A percentile compares a stretch with the other conserved stretches of the same genome.
Conservation (phyloP, 2,113 vertebrate genomes). For the Calonectris borealis region DNA sequence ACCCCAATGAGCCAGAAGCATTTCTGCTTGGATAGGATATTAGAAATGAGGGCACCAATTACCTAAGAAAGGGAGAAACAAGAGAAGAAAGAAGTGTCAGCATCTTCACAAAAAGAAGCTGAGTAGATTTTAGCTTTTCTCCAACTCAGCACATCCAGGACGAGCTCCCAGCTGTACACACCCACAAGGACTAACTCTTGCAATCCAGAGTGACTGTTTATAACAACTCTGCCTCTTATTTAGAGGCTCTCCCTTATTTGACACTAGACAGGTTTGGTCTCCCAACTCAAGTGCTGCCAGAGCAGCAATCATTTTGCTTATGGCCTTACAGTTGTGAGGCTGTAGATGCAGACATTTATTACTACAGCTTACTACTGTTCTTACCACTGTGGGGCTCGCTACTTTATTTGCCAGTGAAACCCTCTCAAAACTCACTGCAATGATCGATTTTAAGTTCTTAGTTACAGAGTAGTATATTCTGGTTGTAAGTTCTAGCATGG, state of each 20-base stretch:
- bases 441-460: neutral
- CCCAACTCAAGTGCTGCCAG: neutral
- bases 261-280: neutral
- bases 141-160: constrained; percentile 8
- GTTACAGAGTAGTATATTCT: neutral
- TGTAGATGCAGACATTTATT: neutral
- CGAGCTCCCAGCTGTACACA: neutral
- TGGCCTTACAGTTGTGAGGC: neutral
- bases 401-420: neutral
- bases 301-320: neutral
- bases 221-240: neutral
- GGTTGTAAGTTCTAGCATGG: neutral
- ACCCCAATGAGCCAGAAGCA: constrained; percentile 8
- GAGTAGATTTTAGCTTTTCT: constrained; percentile 8
- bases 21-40: constrained; percentile 14
- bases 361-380: neutral
- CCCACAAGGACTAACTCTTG: neutral
- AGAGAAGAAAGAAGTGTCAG: neutral
- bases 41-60: constrained; percentile 21
- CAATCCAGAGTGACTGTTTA: neutral
- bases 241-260: neutral
- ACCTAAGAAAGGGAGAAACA: constrained; percentile 5
- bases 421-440: neutral
- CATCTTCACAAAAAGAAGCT: neutral
- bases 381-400: neutral